Evolutionary conservation across 2,888 invertebrate genomes (phyloP).

Genomic region (Plebejus melissa): DNA sequence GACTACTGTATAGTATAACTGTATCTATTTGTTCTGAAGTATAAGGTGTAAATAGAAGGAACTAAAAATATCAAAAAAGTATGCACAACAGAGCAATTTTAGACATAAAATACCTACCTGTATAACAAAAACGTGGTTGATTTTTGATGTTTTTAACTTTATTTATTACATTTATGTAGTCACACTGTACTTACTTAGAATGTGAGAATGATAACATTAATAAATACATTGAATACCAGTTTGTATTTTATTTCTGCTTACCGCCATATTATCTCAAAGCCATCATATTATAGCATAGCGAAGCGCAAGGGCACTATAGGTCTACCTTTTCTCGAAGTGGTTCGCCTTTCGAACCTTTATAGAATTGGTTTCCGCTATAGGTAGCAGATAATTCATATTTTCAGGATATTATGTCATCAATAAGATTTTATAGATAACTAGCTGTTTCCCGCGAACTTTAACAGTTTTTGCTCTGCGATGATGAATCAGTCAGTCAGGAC

Average conservation of each 20-base stretch:
- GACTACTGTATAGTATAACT: constrained; percentile 2
- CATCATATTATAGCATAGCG: too few relatives aligned
- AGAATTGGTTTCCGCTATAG: too few relatives aligned
- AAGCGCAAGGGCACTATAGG: too few relatives aligned
- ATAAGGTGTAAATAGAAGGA: constrained; percentile 21
- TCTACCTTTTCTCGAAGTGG: too few relatives aligned
- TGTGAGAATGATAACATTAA: constrained; percentile 69
- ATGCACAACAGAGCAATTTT: constrained; percentile 21
- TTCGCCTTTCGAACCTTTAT: too few relatives aligned
- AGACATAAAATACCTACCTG: constrained; percentile 2
- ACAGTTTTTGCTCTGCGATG: too few relatives aligned
- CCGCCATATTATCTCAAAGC: too few relatives aligned
- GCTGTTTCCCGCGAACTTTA: too few relatives aligned
- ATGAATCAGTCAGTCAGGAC: too few relatives aligned
- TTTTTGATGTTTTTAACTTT: constrained; percentile 57
- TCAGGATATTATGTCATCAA: too few relatives aligned
- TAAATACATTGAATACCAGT: constrained; percentile 61
- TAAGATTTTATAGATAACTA: too few relatives aligned
- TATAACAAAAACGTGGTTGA: constrained; percentile 37
- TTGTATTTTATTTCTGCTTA: constrained; percentile 14
- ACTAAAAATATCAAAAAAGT: constrained; percentile 13
- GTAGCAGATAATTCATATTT: too few relatives aligned
- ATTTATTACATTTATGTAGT: constrained; percentile 68
- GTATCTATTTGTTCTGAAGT: constrained; percentile 1
- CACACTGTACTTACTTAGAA: constrained; percentile 73